Base-by-base conservation (phyloP, 1,140 invertebrate species). In the Microplitis mediator region DNA sequence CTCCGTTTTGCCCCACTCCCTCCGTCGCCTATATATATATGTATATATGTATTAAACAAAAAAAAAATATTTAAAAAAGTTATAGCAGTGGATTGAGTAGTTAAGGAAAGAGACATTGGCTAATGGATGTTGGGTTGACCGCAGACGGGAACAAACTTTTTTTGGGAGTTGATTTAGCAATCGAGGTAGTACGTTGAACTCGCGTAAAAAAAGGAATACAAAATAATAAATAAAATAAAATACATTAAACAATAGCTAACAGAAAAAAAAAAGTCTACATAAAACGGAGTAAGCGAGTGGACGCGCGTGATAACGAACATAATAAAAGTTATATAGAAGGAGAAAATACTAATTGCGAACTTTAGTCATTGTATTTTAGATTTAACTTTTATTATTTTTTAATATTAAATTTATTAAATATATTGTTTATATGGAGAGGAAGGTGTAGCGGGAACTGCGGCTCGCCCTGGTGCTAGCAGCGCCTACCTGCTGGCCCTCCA, bases 401-500 rank as follows among this genome's bases (percentile, higher is more conserved):
- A 23, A 23, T 23, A 23, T 23, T 23, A 23, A 23, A 23, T 23
- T 23, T 23, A 23, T 23, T 23, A 73, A 32, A 51, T 64, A 65
- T 34, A 64, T 16, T 8, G 58, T 34, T 34, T 56, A 34, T 65
- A 23, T 39, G 71, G 65, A 64, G 62, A 52, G 85, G 84, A 82
- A 79, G 84, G 82, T 85, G 86, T 85, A 85, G 85, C 84, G 80
- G 85, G 84, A 86, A 87, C 85, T 78, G 82, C 84, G 84, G 85
- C 85, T 83, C 84, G 85, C 81, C 81, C 84, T 83, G 79, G 79
- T 86, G 81, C 83, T 85, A 85, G 84, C 84, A 82, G 81, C 87
- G 88, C 89, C 89, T 92, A 92, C 93, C 92, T 91, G 91, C 90
- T 88, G 92, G 92, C 78, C 86, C 86, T 86, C 90, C 93, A 77